phyloP scores from a whole-genome alignment of 2,888 invertebrate genomes.

The Hoplodrina ambigua region DNA sequence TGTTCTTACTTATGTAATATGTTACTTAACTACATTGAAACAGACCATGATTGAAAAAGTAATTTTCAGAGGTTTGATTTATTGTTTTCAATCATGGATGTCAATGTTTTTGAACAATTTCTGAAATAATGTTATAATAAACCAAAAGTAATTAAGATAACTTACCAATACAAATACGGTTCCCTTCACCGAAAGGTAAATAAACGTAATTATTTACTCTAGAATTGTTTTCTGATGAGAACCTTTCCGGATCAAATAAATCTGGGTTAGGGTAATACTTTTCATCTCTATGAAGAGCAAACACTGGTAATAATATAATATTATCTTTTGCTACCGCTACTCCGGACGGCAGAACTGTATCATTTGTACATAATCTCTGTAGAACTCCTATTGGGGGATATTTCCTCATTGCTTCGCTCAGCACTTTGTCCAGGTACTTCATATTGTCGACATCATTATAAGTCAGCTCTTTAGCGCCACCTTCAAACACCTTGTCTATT shows the following conservation, averaged over 20 bases:
- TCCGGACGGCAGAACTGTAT: conserved; percentile 73
- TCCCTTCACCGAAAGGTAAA: conserved; percentile 88
- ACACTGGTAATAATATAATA: conserved; percentile 70
- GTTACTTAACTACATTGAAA: not conserved
- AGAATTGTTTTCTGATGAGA: conserved; percentile 70
- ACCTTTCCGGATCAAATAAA: conserved; percentile 85
- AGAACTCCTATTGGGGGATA: conserved; percentile 77
- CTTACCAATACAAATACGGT: conserved; percentile 87
- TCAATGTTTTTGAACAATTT: not conserved
- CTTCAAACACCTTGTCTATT: conserved; percentile 75
- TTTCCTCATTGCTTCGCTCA: conserved; percentile 78
- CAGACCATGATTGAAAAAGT: not conserved
- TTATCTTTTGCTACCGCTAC: conserved; percentile 70
- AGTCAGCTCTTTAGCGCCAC: conserved; percentile 70
- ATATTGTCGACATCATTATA: conserved; percentile 76
- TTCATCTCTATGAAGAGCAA: conserved; percentile 78
- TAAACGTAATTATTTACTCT: conserved; percentile 77
- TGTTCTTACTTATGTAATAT: not conserved
- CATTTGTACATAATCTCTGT: conserved; percentile 73
- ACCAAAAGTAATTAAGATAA: conserved; percentile 8
- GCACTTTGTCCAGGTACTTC: conserved; percentile 81
- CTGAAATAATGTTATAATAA: not conserved
- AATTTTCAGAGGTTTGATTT: not conserved
- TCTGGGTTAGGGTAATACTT: conserved; percentile 80
- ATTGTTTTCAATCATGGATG: conserved; percentile 1